Base-by-base conservation (phyloP, 2,113 vertebrate species). In the Varanus komodoensis region DNA sequence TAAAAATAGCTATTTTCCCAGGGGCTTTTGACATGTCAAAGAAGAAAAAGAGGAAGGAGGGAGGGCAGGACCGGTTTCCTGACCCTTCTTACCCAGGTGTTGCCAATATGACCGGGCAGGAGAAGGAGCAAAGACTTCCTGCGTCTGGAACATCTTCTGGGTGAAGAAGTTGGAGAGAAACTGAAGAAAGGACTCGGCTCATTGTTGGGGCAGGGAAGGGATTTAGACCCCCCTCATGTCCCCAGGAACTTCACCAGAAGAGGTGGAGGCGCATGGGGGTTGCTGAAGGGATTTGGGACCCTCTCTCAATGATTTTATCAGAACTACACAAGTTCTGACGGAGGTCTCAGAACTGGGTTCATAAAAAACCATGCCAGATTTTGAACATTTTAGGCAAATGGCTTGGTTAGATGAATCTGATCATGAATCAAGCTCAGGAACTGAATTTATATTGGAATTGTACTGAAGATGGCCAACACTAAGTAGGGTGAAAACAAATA, bases 401-500 rank as follows among this genome's bases (percentile, higher is more conserved):
- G 25, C 44, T 78, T 78, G 77, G 21, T 78, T 78, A 48, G 25
- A 6, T 14, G 44, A 78, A 19, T 78, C 17, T 1, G 25, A 23
- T 48, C 17, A 23, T 27, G 23, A 78, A 78, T 44, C 44, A 48
- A 78, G 21, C 23, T 38, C 52, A 57, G 79, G 3, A 81, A 52
- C 11, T 54, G 79, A 32, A 54, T 52, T 32, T 81, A 17, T 94
- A 95, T 94, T 94, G 93, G 93, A 91, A 88, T 94, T 93, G 89
- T 91, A 84, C 91, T 92, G 91, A 91, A 96, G 92, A 92, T 96
- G 94, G 94, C 93, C 96, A 95, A 93, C 93, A 32, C 38, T 95
- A 94, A 92, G 82, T 85, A 78, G 86, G 90, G 93, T 91, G 89
- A 93, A 91, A 90, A 0, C 89, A 87, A 79, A 89, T 86, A 87